Base-by-base conservation (phyloP, 2,888 invertebrate genomes). In the Boloria euphrosyne region DNA sequence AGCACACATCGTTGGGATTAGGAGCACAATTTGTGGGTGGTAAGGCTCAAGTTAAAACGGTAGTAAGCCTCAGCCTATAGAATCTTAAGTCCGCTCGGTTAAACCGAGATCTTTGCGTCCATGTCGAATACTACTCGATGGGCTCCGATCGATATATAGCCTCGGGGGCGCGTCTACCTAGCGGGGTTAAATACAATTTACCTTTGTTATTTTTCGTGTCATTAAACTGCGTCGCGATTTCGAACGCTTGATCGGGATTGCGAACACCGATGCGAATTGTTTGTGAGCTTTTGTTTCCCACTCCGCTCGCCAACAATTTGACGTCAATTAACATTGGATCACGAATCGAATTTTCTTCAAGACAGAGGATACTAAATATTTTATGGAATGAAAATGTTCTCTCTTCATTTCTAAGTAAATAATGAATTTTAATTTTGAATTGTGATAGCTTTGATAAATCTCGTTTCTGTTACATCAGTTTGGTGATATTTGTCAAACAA, bases 191-290 rank as follows among this genome's bases (percentile, higher is more conserved):
- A 91, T 91, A 91, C 91, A 92, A 92, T 92, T 92, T 91, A 90
- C 92, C 91, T 91, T 90, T 91, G 92, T 92, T 92, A 92, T 92
- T 92, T 92, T 91, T 92, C 92, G 91, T 91, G 89, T 92, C 92
- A 92, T 92, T 92, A 90, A 92, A 91, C 90, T 90, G 89, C 89
- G 90, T 90, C 86, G 90, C 89, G 90, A 90, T 90, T 89, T 85
- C 85, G 84, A 89, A 88, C 86, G 87, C 86, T 88, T 81, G 89
- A 90, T 89, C 89, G 89, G 89, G 83, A 89, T 87, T 89, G 87
- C 89, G 90, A 90, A 88, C 90, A 88, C 83, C 88, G 81, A 90
- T 89, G 87, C 83, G 90, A 90, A 91, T 91, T 92, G 91, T 91
- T 92, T 90, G 90, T 88, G 86, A 90, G 87, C 90, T 87, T 92